phyloP scores from a whole-genome alignment of 1,140 invertebrate genomes.

The Agrypnia vestita region DNA sequence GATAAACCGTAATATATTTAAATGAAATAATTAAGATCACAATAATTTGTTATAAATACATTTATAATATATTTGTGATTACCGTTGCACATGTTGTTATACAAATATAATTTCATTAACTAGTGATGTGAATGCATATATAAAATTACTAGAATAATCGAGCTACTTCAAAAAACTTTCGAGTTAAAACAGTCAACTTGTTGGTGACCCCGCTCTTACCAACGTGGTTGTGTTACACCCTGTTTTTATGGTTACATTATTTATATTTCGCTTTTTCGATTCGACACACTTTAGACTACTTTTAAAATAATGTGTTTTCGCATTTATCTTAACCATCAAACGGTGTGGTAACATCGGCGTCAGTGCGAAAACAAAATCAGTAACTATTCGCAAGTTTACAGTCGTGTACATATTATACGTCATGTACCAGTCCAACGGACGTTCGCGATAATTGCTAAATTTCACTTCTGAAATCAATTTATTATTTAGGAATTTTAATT shows the following conservation, averaged over 20 bases:
- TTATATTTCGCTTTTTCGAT: constrained; percentile 25
- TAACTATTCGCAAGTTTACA: constrained; percentile 31
- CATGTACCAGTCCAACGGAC: neutral
- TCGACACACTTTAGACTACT: neutral
- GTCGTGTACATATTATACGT: constrained; percentile 11
- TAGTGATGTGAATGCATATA: constrained; percentile 7
- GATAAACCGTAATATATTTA: constrained; percentile 17
- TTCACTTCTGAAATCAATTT: neutral
- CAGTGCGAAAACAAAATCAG: constrained; percentile 23
- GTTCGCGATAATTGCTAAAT: constrained; percentile 12
- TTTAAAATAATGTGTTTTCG: constrained; percentile 30
- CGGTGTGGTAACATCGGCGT: neutral
- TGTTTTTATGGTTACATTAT: constrained; percentile 9
- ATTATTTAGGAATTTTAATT: constrained; percentile 13
- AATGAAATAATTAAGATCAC: constrained; percentile 8
- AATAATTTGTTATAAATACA: neutral
- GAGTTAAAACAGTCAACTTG: too few species aligned
- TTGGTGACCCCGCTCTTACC: neutral
- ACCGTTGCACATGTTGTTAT: neutral
- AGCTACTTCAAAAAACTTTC: too few species aligned
- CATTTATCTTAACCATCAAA: neutral
- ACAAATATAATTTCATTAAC: neutral
- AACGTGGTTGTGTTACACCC: constrained; percentile 1
- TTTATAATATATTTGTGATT: constrained; percentile 2
- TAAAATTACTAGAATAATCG: neutral